Evolutionary conservation across 1,140 invertebrate genomes (phyloP), one percentile per base, ranked within the genome.

Genomic region (Goniozus legneri): DNA sequence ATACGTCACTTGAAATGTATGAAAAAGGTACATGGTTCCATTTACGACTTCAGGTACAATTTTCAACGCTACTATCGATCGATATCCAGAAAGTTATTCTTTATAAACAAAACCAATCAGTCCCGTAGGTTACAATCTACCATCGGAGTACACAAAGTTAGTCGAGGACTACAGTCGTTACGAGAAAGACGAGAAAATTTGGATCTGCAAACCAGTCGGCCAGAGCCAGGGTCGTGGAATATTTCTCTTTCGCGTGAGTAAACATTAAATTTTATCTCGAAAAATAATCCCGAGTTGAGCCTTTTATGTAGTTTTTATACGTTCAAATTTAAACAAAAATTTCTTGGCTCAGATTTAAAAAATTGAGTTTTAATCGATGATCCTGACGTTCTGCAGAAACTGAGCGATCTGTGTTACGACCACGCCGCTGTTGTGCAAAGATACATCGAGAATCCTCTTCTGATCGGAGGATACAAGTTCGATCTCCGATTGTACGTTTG

Each of bases 391-490:
- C 52, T 52, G 31, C 71, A 89, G 87, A 84, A 85, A 71, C 71
- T 89, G 2, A 86, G 85, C 45, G 86, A 89, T 39, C 75, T 91
- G 49, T 81, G 77, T 0, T 91, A 88, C 62, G 84, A 87, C 31
- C 84, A 79, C 39, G 82, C 84, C 1, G 82, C 88, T 3, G 83
- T 90, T 2, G 86, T 87, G 13, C 89, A 92, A 71, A 77, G 82
- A 44, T 96, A 96, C 62, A 90, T 95, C 14, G 82, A 89, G 48
- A 91, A 90, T 69, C 90, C 90, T 0, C 68, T 91, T 30, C 71
- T 93, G 3, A 91, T 93, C 56, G 89, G 89, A 0, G 89, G 88
- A 7, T 92, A 93, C 69, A 93, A 93, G 69, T 91, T 91, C 58
- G 91, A 94, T 75, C 73, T 94, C 19, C 75, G 91, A 27, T 67